Evolutionary conservation across 2,888 invertebrate species (phyloP), one percentile per base, ranked within the genome.

Genomic region (Drosophila cyrtoloma): DNA sequence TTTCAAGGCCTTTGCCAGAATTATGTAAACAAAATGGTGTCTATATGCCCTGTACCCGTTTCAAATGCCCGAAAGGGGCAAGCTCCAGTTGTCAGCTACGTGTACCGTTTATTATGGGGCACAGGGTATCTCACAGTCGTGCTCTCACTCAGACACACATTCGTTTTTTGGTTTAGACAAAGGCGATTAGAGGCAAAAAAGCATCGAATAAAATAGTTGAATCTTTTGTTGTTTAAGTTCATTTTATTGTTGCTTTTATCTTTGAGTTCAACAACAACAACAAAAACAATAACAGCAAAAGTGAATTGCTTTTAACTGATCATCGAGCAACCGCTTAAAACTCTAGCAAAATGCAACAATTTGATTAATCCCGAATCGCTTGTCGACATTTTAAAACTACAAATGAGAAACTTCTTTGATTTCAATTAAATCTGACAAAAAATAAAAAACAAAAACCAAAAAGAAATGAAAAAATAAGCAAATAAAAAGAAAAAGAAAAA

Each of bases 1-100:
- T 58, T 22, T 58, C 58, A 58, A 58, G 58, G 44, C 58, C 58
- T 44, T 44, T 32, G 32, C 32, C 58, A 26, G 12, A 58, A 58
- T 58, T 6, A 44, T 58, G 32, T 44, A 12, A 42, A 42, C 10
- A n/a, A 42, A 32, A 30, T 22, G 19, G 30, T 30, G 42, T 30
- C 5, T 6, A 4, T 19, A 30, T 19, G 10, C 4, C 19, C 10
- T 19, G 10, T 5, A 19, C 26, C 12, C 6, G 30, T 52, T 52
- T 52, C 5, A 2, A 9, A 16, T 16, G 47, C 26, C 26, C 9
- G 16, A 2, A 26, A 47, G 2, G 16, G 26, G 16, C 9, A 14
- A 22, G 22, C 47, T 22, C 4, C 7, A 22, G 14, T 22, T 44
- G 22, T 3, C 22, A 7, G 22, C 14, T 7, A 7, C 4, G 22